Evolutionary conservation across 2,113 vertebrate genomes (phyloP).

Genomic region (Pristiophorus japonicus): DNA sequence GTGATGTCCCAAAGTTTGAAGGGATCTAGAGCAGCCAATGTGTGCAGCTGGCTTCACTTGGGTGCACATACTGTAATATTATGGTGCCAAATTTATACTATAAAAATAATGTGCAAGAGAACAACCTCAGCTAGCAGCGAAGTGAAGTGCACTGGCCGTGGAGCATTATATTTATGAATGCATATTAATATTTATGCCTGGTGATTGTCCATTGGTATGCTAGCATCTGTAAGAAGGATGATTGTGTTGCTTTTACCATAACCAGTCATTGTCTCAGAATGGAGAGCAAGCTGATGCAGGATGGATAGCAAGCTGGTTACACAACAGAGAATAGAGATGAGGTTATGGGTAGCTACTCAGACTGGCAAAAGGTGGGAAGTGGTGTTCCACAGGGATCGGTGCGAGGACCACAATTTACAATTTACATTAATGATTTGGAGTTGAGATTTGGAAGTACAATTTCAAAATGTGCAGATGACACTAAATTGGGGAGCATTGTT

Average conservation of each 20-base stretch:
- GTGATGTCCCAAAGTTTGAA: neutral
- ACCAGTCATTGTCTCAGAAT: neutral
- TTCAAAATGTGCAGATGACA: too few relatives aligned
- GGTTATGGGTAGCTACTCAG: neutral
- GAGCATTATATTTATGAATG: neutral
- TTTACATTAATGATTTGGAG: too few relatives aligned
- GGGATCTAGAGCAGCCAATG: neutral
- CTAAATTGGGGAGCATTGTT: too few relatives aligned
- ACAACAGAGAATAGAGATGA: neutral
- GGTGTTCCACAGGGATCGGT: too few relatives aligned
- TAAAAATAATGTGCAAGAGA: neutral
- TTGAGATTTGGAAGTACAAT: too few relatives aligned
- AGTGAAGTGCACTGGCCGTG: neutral
- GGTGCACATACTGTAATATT: neutral
- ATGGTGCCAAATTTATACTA: neutral
- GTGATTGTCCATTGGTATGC: neutral
- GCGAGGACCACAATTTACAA: too few relatives aligned
- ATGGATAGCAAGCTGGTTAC: neutral
- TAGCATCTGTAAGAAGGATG: neutral
- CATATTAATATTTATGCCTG: neutral
- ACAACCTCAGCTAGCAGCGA: neutral
- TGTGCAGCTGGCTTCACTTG: neutral
- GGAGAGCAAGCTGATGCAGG: too few relatives aligned
- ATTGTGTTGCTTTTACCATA: neutral
- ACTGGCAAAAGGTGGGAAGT: too few relatives aligned